Evolutionary conservation across 2,797 vertebrate species (phyloP).

Genomic region (Brotogeris chrysoptera): DNA sequence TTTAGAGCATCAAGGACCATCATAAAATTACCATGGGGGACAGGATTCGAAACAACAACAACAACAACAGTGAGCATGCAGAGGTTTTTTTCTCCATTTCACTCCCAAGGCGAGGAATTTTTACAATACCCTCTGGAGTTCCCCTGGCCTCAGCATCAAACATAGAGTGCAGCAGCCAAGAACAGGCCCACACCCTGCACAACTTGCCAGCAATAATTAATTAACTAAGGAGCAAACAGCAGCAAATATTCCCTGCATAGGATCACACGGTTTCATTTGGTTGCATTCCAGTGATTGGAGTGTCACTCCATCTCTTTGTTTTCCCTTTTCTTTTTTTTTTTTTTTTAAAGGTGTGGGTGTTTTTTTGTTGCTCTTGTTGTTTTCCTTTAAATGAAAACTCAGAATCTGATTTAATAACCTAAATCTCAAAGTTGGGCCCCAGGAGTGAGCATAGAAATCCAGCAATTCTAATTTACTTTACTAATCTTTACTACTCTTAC

Average conservation of each 20-base stretch:
- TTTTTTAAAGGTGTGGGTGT: background rate
- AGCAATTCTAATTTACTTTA: background rate
- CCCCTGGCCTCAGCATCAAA: slow-evolving; percentile 71
- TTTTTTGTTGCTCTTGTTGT: background rate
- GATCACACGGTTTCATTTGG: slow-evolving; percentile 56
- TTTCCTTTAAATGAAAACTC: slow-evolving; percentile 28
- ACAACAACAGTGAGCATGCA: background rate
- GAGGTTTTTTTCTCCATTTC: slow-evolving; percentile 33
- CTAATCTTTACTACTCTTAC: background rate
- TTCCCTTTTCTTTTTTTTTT: background rate
- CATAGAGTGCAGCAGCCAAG: slow-evolving; percentile 59
- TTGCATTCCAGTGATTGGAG: slow-evolving; percentile 55
- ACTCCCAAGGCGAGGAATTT: slow-evolving; percentile 69
- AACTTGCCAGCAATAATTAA: slow-evolving; percentile 69
- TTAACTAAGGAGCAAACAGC: slow-evolving; percentile 64
- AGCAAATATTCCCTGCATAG: slow-evolving; percentile 60
- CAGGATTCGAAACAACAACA: slow-evolving; percentile 31
- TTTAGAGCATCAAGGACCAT: background rate
- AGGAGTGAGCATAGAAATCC: background rate
- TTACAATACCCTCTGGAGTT: slow-evolving; percentile 70
- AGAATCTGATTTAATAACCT: slow-evolving; percentile 13
- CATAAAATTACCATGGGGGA: background rate
- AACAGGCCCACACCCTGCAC: slow-evolving; percentile 61
- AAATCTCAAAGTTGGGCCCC: background rate
- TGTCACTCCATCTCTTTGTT: slow-evolving; percentile 51